These are phyloP conservation scores for Chascanopsetta lugubris DNA, from an alignment of 2,113 vertebrate genomes.

Conservation along the genomic window DNA sequence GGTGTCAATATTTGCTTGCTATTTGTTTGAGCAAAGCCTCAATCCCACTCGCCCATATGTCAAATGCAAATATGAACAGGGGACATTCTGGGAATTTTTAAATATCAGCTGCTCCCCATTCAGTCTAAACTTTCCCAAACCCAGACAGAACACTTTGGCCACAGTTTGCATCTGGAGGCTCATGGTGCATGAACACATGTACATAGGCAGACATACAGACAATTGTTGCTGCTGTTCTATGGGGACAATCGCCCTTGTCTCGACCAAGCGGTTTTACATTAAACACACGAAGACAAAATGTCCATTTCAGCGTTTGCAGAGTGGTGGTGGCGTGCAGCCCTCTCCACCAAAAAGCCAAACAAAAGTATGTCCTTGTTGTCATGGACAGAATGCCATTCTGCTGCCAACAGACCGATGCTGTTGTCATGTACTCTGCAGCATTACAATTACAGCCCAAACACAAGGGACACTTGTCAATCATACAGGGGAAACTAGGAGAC, in stretches of 20 bases:
- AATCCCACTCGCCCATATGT: slow-evolving; percentile 24
- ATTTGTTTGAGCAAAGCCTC: slow-evolving; percentile 40
- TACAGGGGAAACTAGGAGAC: slow-evolving; percentile 45
- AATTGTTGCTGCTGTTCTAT: slow-evolving; percentile 75
- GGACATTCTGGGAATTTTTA: slow-evolving; percentile 53
- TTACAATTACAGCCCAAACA: slow-evolving; percentile 61
- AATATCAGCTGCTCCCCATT: slow-evolving; percentile 35
- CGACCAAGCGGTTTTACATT: slow-evolving; percentile 62
- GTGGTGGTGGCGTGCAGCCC: slow-evolving; percentile 67
- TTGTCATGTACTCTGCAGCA: slow-evolving; percentile 73
- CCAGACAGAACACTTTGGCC: slow-evolving; percentile 44
- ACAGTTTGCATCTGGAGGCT: slow-evolving; percentile 66
- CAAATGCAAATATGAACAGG: slow-evolving; percentile 38
- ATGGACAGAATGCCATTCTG: slow-evolving; percentile 73
- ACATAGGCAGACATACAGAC: slow-evolving; percentile 67
- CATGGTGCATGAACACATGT: slow-evolving; percentile 61
- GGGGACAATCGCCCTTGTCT: slow-evolving; percentile 77
- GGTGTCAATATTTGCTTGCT: slow-evolving; percentile 38
- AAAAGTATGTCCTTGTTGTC: slow-evolving; percentile 77
- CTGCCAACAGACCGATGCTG: slow-evolving; percentile 59
- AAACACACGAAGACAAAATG: slow-evolving; percentile 79
- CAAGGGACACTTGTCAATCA: slow-evolving; percentile 74
- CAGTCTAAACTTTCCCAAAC: slow-evolving; percentile 56
- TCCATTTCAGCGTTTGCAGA: slow-evolving; percentile 71
- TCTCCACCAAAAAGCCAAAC: slow-evolving; percentile 79